Percentiles rank a stretch among this genome's conserved stretches.
Evolutionary conservation across 2,888 invertebrate species (phyloP).

Genomic region (Pyrgus malvae): DNA sequence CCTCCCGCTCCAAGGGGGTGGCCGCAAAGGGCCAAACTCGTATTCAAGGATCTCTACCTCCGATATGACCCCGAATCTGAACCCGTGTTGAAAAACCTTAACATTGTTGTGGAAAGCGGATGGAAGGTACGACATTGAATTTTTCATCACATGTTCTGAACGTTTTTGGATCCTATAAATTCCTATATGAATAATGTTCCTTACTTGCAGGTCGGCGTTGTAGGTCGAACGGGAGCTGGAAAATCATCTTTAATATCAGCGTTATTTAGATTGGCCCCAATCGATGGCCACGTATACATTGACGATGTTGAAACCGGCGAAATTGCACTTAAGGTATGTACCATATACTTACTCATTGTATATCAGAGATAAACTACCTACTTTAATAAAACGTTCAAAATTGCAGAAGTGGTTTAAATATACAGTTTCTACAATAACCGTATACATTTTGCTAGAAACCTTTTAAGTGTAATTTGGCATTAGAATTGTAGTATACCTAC

Average conservation of each 20-base stretch:
- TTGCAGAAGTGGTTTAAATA: no score
- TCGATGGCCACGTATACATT: slow-evolving; percentile 83
- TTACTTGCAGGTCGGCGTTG: slow-evolving; percentile 66
- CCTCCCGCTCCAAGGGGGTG: slow-evolving; percentile 81
- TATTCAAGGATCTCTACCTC: slow-evolving; percentile 83
- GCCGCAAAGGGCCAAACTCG: slow-evolving; percentile 83
- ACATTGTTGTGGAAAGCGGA: slow-evolving; percentile 83
- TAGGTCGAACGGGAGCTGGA: slow-evolving; percentile 87
- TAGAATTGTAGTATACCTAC: no score
- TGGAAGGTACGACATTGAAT: slow-evolving; percentile 80
- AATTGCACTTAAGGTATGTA: slow-evolving; percentile 17
- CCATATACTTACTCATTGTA: no score
- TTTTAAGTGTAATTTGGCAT: no score
- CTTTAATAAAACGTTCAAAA: no score
- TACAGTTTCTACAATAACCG: no score
- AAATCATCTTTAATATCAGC: slow-evolving; percentile 87
- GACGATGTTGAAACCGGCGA: slow-evolving; percentile 78
- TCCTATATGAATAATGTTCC: no score
- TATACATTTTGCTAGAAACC: no score
- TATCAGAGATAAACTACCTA: no score
- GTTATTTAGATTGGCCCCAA: slow-evolving; percentile 85
- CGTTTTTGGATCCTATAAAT: no score
- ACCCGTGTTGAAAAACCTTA: slow-evolving; percentile 86
- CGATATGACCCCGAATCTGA: slow-evolving; percentile 83
- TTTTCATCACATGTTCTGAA: no score